Evolutionary conservation across 92 coral and sea anemone genomes (phyloP), one percentile per base, ranked within the genome.

Genomic region (Parazoanthus swiftii): DNA sequence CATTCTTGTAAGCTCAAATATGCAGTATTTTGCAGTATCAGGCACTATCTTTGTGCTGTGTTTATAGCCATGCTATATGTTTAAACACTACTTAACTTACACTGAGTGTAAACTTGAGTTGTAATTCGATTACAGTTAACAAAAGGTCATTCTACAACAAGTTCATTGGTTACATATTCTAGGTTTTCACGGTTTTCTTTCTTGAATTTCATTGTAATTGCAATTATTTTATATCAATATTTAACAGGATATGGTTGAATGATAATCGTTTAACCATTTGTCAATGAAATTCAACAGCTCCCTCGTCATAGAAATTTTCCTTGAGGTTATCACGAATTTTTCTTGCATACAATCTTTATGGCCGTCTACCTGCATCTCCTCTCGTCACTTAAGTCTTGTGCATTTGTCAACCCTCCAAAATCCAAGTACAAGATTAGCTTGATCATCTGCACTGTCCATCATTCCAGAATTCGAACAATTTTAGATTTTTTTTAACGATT

Each of bases 231-330:
- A 50, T 38, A 68, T 74, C 74, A 44, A 50, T 74, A 86, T 54
- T 86, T 76, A 86, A 86, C 74, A 86, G 89, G 88, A 85, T 26
- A 83, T 83, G 74, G 74, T 83, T 11, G 58, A 29, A 58, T 25
- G 21, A 58, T 56, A 86, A 74, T 76, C 50, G 90, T 79, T 92
- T 91, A 20, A 86, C 81, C 95, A 92, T 92, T 50, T 68, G 50
- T 93, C 95, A 92, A 58, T 92, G 93, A 88, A 90, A 92, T 25
- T 46, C 76, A 77, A 90, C 88, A 79, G 95, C 93, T 36, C 93
- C 93, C 77, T 92, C 94, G 35, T 65, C 85, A 81, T 77, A 92
- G 89, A 92, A 92, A 77, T 92, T 90, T 29, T 92, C 93, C 72
- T 90, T 90, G 26, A 92, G 90, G 72, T 79, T 74, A 29, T 92